These are phyloP conservation scores for Geotrupes spiniger DNA, from an alignment of 2,888 invertebrate species.

Conservation along the genomic window DNA sequence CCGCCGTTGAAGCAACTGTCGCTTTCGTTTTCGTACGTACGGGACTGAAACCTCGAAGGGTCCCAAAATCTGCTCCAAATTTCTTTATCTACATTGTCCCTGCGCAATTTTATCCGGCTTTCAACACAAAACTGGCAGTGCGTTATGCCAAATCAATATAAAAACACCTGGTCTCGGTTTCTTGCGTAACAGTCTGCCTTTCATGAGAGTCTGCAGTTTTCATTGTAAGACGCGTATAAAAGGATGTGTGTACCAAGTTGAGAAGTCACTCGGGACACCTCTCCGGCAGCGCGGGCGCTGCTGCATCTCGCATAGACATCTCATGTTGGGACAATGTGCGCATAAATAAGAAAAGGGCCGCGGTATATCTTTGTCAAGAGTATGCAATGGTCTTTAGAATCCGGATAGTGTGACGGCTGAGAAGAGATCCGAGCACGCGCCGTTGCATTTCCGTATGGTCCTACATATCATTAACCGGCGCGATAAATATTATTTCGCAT, in stretches of 20 bases:
- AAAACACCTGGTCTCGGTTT: conserved; percentile 46
- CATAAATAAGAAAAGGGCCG: conserved; percentile 35
- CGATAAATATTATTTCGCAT: background rate
- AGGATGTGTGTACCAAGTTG: conserved; percentile 34
- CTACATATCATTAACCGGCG: conserved; percentile 10
- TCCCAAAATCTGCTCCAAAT: conserved; percentile 34
- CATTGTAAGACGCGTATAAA: conserved; percentile 35
- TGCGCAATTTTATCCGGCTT: conserved; percentile 36
- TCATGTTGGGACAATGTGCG: conserved; percentile 27
- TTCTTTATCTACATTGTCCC: conserved; percentile 32
- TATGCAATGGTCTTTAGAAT: conserved; percentile 30
- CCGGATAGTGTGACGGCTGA: conserved; percentile 28
- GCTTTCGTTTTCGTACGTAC: background rate
- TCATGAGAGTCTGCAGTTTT: conserved; percentile 33
- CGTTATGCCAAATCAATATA: conserved; percentile 44
- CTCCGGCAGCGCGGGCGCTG: conserved; percentile 13
- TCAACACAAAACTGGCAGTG: conserved; percentile 38
- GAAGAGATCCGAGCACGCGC: conserved; percentile 36
- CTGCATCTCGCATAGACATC: conserved; percentile 18
- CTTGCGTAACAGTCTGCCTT: conserved; percentile 42
- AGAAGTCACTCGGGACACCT: conserved; percentile 23
- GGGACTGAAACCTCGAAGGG: conserved; percentile 8
- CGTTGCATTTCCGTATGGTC: conserved; percentile 38
- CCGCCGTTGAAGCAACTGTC: conserved; percentile 1
- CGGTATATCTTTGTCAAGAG: conserved; percentile 33